Evolutionary conservation across 2,888 invertebrate species (phyloP).

Genomic region (Epinotia ramella): DNA sequence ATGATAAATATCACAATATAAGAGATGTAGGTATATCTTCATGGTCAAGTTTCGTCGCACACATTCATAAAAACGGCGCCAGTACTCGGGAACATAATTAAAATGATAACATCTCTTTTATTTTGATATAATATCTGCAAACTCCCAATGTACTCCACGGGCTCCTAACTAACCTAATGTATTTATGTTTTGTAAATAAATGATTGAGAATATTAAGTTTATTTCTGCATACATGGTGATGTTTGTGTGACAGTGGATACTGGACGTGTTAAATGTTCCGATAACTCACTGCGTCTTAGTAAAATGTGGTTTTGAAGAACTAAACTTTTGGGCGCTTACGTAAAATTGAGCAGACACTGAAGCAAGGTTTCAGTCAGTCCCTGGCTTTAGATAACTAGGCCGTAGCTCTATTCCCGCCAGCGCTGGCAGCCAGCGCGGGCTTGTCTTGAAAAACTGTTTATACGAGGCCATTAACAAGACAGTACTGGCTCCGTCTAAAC

Average conservation of each 20-base stretch:
- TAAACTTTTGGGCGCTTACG: no score
- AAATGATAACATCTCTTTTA: background rate
- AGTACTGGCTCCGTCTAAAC: no score
- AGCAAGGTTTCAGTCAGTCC: no score
- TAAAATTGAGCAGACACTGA: no score
- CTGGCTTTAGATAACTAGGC: no score
- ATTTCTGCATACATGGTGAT: background rate
- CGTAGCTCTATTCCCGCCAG: no score
- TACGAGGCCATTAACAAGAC: no score
- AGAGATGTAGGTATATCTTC: background rate
- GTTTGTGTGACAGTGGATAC: background rate
- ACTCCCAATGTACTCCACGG: background rate
- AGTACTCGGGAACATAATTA: background rate
- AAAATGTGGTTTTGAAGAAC: background rate
- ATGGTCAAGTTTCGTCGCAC: background rate
- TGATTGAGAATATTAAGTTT: background rate
- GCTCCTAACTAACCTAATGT: background rate
- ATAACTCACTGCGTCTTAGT: background rate
- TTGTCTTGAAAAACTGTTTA: no score
- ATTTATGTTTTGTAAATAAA: slow-evolving; percentile 2
- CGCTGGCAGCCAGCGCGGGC: no score
- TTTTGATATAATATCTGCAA: background rate
- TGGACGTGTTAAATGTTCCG: background rate
- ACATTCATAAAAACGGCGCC: background rate
- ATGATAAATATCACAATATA: background rate